Evolutionary conservation across 2,888 invertebrate species (phyloP).

Genomic region (Pyrocoelia pectoralis): DNA sequence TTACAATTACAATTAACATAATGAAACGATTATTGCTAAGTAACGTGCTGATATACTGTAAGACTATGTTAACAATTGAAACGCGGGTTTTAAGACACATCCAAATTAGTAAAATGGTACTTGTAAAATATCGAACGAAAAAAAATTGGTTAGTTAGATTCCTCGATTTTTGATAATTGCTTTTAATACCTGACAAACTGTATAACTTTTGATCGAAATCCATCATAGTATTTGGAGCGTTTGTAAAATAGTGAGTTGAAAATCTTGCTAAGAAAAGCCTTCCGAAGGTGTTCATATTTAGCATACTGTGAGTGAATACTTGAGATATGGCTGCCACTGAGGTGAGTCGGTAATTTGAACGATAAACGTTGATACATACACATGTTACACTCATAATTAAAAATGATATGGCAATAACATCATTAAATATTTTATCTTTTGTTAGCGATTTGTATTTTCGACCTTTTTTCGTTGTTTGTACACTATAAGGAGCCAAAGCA

Average conservation of each 20-base stretch:
- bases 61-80: background rate
- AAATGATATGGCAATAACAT: background rate
- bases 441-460: background rate
- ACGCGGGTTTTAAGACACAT: background rate
- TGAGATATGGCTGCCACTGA: background rate
- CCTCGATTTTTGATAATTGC: background rate
- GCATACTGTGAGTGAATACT: background rate
- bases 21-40: constrained; percentile 4
- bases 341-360: background rate
- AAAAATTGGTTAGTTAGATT: background rate
- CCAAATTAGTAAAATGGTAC: background rate
- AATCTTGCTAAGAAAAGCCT: background rate
- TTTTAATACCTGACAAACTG: background rate
- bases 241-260: background rate
- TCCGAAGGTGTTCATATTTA: background rate
- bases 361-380: background rate
- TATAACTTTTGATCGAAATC: background rate
- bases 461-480: background rate
- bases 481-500: background rate
- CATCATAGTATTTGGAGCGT: background rate
- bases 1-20: background rate
- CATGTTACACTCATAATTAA: background rate
- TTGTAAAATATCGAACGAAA: background rate
- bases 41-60: background rate
- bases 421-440: background rate